Conservation (phyloP, 2,888 invertebrate species). For the Tyria jacobaeae region DNA sequence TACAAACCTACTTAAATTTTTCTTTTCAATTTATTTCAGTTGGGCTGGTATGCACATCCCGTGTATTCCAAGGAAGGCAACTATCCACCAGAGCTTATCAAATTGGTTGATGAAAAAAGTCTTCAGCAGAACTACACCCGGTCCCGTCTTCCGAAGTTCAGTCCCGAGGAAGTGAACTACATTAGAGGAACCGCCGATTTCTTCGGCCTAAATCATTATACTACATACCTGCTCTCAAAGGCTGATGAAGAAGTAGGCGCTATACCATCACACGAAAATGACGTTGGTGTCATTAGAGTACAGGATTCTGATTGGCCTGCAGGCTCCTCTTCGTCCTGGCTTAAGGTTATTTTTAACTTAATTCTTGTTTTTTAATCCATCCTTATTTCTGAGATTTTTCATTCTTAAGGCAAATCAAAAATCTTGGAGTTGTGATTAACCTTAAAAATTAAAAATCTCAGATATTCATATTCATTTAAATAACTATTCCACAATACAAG, state of each 20-base stretch:
- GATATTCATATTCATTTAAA: not conserved
- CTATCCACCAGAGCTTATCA: constrained; percentile 85
- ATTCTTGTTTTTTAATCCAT: too few relatives aligned
- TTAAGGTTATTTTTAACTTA: constrained; percentile 85
- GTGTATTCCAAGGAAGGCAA: constrained; percentile 85
- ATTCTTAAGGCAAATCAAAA: not conserved
- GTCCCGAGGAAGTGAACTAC: constrained; percentile 77
- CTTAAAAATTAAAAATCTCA: too few relatives aligned
- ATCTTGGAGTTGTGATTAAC: too few relatives aligned
- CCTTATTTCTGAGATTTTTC: too few relatives aligned
- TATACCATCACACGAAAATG: constrained; percentile 87
- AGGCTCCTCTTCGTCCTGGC: constrained; percentile 87
- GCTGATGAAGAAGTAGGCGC: constrained; percentile 75
- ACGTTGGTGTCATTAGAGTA: constrained; percentile 86
- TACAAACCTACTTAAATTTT: too few relatives aligned
- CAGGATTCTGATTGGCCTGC: constrained; percentile 88
- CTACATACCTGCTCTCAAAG: constrained; percentile 79
- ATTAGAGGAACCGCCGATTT: constrained; percentile 82
- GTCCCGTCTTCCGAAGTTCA: constrained; percentile 87
- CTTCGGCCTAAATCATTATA: constrained; percentile 84
- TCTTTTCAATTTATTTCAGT: constrained; percentile 57
- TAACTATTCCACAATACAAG: not conserved
- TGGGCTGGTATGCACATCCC: constrained; percentile 86
- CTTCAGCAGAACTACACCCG: constrained; percentile 81
- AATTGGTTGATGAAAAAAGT: constrained; percentile 84